Conservation (phyloP, 2,113 vertebrate genomes). For the Oxyruncus cristatus region DNA sequence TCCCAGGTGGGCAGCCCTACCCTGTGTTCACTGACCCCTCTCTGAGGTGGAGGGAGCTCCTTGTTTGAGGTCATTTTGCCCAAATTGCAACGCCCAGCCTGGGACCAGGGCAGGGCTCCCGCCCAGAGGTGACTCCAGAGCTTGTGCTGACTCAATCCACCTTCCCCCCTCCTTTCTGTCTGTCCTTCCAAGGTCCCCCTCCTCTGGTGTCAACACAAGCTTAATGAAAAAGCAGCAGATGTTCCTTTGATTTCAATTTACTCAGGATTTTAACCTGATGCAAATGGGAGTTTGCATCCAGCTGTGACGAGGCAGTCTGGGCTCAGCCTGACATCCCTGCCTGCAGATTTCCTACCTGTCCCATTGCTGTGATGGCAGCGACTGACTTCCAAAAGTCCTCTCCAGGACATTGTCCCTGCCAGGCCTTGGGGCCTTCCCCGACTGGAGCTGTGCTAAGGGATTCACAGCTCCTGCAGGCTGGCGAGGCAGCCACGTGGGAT, state of each 20-base stretch:
- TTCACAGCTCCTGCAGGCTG: neutral
- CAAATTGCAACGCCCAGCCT: neutral
- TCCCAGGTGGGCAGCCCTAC: neutral
- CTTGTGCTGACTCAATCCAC: neutral
- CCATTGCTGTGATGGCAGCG: accelerated
- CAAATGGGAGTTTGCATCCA: conserved; percentile 42
- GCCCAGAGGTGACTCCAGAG: neutral
- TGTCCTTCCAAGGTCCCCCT: neutral
- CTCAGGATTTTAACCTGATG: conserved; percentile 32
- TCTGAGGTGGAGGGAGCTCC: neutral
- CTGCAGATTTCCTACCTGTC: neutral
- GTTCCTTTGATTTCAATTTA: conserved; percentile 55
- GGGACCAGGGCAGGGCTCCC: neutral
- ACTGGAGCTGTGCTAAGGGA: neutral
- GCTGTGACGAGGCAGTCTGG: neutral
- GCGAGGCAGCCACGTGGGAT: neutral
- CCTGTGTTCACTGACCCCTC: neutral
- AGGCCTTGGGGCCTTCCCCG: neutral
- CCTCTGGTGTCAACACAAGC: conserved; percentile 1
- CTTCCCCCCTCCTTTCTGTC: neutral
- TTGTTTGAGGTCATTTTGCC: neutral
- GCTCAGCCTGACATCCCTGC: neutral
- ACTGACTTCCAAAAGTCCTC: neutral
- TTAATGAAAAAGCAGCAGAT: conserved; percentile 56
- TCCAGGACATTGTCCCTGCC: neutral